Evolutionary conservation across 2,797 vertebrate genomes (phyloP), one percentile per base, ranked within the genome.

Genomic region (Poeciliopsis gracilis): DNA sequence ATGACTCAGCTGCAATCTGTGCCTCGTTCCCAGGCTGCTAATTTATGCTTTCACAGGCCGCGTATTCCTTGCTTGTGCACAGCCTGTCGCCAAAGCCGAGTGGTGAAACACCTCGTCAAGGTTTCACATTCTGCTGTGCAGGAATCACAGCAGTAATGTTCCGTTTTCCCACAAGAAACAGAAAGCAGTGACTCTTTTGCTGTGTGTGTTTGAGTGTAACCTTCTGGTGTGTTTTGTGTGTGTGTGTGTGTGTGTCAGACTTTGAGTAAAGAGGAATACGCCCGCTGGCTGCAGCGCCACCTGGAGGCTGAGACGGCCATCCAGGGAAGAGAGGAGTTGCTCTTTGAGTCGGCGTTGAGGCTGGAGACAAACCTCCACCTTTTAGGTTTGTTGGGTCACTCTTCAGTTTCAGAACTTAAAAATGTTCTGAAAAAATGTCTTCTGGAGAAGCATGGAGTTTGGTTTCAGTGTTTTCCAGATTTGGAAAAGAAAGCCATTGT

Each of bases 291-390:
- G 85, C 97, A 97, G 94, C 90, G 85, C 90, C 98, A 98, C 93
- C 93, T 99, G 75, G 95, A 97, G 93, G 98, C 98, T 1, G 98
- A 99, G 87, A 97, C 97, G 0, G 94, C 98, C 69, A 92, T 97
- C 91, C 97, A 99, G 86, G 97, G 97, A 63, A 92, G 98, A 0
- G 98, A 99, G 82, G 97, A 99, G 87, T 94, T 97, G 77, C 95
- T 99, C 55, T 99, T 96, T 87, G 96, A 98, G 87, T 99, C 98
- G 10, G 98, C 98, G 0, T 90, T 96, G 59, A 93, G 95, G 30
- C 93, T 99, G 91, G 98, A 99, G 93, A 99, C 97, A 0, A 96
- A 98, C 93, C 96, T 99, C 36, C 97, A 99, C 59, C 96, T 99
- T 73, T 89, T 99, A 83, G 98, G 98, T 47, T 49, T n/a, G 30